Percentiles rank a stretch among this genome's conserved stretches.
phyloP scores from a whole-genome alignment of 1,140 invertebrate genomes.

The Bombus superbus region DNA sequence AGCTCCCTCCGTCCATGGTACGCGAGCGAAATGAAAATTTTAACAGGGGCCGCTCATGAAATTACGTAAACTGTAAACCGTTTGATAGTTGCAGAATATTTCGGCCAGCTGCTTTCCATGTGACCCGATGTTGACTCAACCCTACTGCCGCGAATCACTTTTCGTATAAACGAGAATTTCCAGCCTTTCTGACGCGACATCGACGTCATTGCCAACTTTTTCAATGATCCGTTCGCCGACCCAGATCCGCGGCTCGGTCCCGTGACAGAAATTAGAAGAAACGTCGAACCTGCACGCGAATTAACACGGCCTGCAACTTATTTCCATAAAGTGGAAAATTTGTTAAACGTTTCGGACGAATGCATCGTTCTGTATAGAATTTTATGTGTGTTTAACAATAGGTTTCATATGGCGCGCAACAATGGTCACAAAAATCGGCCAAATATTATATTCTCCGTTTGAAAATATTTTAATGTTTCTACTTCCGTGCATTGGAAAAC shows the following conservation, averaged over 20 bases:
- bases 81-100: conserved; percentile 37
- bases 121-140: background rate
- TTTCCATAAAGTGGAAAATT: background rate
- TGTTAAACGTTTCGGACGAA: background rate
- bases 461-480: background rate
- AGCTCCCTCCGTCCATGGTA: background rate
- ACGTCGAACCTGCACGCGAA: background rate
- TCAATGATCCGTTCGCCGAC: conserved; percentile 37
- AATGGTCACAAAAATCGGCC: background rate
- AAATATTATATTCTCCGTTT: background rate
- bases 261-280: conserved; percentile 43
- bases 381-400: too few relatives aligned
- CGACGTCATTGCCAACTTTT: conserved; percentile 34
- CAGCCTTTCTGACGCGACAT: conserved; percentile 10
- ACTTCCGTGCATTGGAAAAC: background rate
- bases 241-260: conserved; percentile 1
- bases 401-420: background rate
- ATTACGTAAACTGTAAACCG: conserved; percentile 2
- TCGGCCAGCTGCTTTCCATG: background rate
- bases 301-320: background rate
- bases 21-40: background rate
- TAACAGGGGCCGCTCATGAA: background rate
- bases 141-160: background rate
- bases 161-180: conserved; percentile 37
- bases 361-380: too few relatives aligned